These are phyloP conservation scores for Drosophila prolongata DNA, from an alignment of 2,888 invertebrate species.

Conservation along the genomic window DNA sequence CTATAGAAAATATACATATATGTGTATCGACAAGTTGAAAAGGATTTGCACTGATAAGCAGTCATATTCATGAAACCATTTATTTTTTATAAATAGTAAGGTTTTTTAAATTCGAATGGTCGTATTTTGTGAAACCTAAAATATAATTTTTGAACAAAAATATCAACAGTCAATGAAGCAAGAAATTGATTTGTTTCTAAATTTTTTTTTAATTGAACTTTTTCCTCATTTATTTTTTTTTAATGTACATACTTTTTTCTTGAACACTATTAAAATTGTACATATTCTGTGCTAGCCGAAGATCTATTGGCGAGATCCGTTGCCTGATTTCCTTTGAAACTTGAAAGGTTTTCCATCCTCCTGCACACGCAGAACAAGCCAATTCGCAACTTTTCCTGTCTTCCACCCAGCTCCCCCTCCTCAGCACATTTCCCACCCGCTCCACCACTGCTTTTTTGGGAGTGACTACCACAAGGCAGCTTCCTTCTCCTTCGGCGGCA, in stretches of 20 bases:
- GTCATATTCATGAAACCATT: no score
- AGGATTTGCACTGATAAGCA: no score
- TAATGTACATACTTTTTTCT: background rate
- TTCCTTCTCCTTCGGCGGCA: slow-evolving; percentile 40
- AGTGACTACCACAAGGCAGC: slow-evolving; percentile 22
- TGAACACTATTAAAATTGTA: no score
- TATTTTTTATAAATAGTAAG: no score
- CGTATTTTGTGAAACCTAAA: no score
- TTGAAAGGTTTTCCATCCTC: slow-evolving; percentile 43
- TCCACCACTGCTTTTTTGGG: slow-evolving; percentile 8
- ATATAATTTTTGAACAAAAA: no score
- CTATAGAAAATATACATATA: no score
- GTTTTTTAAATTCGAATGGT: no score
- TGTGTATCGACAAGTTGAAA: no score
- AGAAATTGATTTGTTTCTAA: no score
- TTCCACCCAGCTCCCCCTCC: background rate
- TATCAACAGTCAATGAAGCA: no score
- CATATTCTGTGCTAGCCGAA: background rate
- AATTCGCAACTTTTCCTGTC: slow-evolving; percentile 64
- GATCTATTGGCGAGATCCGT: slow-evolving; percentile 32
- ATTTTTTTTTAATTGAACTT: no score
- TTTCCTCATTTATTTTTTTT: background rate
- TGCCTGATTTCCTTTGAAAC: slow-evolving; percentile 41
- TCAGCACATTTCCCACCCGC: slow-evolving; percentile 12
- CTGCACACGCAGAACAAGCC: slow-evolving; percentile 48